Percentiles rank a stretch among this genome's conserved stretches.
phyloP scores from a whole-genome alignment of 2,113 vertebrate genomes.

The Ammodytes dubius region DNA sequence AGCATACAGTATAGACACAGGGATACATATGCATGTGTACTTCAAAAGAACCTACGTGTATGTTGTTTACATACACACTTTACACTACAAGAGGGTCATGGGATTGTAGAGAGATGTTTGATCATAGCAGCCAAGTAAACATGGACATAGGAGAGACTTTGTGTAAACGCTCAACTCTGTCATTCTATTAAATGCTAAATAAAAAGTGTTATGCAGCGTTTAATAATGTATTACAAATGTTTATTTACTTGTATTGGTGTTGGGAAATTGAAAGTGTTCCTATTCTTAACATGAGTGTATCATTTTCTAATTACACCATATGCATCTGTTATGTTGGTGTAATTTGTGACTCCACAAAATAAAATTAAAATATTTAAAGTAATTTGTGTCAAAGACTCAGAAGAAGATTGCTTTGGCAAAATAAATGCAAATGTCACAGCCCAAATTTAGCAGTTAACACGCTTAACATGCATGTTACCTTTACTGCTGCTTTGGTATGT shows the following conservation, averaged over 20 bases:
- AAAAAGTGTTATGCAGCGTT: not conserved
- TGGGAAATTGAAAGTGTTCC: slow-evolving; percentile 68
- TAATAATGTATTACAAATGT: slow-evolving; percentile 77
- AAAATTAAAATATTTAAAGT: not conserved
- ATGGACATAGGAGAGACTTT: not conserved
- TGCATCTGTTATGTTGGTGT: not conserved
- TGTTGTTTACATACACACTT: slow-evolving; percentile 77
- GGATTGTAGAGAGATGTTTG: not conserved
- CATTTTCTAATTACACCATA: not conserved
- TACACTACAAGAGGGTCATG: slow-evolving; percentile 10
- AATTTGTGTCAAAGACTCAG: not conserved
- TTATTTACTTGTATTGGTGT: slow-evolving; percentile 79
- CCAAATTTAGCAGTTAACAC: not conserved
- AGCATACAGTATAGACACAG: not conserved
- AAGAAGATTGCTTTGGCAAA: not conserved
- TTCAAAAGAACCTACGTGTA: not conserved
- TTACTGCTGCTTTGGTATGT: not conserved
- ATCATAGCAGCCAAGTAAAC: not conserved
- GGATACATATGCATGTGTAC: not conserved
- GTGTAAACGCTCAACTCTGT: not conserved
- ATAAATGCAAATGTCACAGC: not conserved
- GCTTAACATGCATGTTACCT: slow-evolving; percentile 4
- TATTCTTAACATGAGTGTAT: not conserved
- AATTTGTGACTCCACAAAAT: not conserved
- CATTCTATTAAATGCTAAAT: not conserved